A percentile compares a stretch with the other conserved stretches of the same genome.
These are phyloP conservation scores for Hypena proboscidalis DNA, from an alignment of 2,888 invertebrate species.

Conservation along the genomic window DNA sequence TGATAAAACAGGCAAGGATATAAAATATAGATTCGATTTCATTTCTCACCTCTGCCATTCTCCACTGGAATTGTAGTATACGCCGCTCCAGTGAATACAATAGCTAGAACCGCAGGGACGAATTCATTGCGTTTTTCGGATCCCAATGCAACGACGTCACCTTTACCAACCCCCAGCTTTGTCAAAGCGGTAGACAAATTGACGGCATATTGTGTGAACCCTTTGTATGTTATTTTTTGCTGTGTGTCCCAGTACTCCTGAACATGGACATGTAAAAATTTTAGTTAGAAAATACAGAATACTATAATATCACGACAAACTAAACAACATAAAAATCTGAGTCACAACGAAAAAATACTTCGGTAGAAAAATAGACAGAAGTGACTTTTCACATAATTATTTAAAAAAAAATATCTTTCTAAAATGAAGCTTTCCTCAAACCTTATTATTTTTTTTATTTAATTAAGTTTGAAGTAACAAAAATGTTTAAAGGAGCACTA, in stretches of 20 bases:
- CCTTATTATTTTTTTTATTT: no score
- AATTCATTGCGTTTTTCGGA: constrained; percentile 86
- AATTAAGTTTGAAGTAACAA: no score
- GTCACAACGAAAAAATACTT: no score
- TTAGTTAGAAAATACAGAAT: no score
- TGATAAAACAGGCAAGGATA: no score
- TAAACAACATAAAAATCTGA: no score
- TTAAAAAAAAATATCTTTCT: no score
- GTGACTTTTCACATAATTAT: no score
- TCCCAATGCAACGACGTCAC: constrained; percentile 84
- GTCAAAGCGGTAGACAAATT: constrained; percentile 80
- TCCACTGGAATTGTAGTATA: constrained; percentile 61
- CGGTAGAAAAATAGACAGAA: no score
- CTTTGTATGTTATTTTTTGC: constrained; percentile 77
- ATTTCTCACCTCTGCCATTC: constrained; percentile 59
- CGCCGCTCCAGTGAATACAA: constrained; percentile 72
- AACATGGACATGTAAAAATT: no score
- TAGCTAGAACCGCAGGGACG: constrained; percentile 77
- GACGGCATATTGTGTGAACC: constrained; percentile 81
- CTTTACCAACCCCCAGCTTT: constrained; percentile 73
- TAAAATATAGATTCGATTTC: constrained; percentile 28
- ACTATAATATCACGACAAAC: not conserved
- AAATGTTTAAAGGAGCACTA: no score
- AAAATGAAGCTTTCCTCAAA: no score
- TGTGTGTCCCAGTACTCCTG: constrained; percentile 84